Conservation (phyloP, 1,140 invertebrate genomes). For the Lepidurus couesii region DNA sequence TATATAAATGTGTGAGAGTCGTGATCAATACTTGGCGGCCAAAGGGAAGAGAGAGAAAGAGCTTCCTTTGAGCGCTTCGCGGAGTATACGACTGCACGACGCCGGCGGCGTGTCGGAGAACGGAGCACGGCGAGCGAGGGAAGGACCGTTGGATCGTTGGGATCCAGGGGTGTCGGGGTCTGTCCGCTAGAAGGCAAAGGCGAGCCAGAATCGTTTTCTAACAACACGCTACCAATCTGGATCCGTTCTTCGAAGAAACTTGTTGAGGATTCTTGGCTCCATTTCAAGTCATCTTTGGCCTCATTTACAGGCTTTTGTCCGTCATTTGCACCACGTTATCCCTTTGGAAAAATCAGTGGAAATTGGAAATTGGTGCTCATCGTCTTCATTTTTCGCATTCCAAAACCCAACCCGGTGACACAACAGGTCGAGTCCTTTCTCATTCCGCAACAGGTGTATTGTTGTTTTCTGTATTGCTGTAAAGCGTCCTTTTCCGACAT, state of each 20-base stretch:
- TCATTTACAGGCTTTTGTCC: no score
- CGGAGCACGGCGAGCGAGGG: neutral
- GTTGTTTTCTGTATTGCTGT: neutral
- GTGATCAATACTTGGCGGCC: slow-evolving; percentile 16
- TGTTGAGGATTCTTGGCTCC: slow-evolving; percentile 21
- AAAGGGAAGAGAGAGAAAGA: neutral
- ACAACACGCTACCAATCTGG: slow-evolving; percentile 1
- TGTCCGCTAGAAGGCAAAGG: neutral
- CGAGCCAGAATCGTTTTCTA: neutral
- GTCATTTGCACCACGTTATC: no score
- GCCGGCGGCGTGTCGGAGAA: neutral
- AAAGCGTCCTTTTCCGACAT: neutral
- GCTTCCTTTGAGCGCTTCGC: neutral
- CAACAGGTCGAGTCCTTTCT: neutral
- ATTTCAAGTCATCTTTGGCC: neutral
- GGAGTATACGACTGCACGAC: slow-evolving; percentile 1
- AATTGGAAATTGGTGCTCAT: no score
- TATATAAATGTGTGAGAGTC: slow-evolving; percentile 11
- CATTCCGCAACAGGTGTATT: slow-evolving; percentile 3
- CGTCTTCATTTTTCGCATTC: neutral
- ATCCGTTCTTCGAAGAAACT: slow-evolving; percentile 3
- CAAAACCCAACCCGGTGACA: neutral
- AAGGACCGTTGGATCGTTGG: neutral
- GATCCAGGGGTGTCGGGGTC: neutral
- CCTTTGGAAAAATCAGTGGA: no score